phyloP scores from a whole-genome alignment of 2,888 invertebrate genomes.

The Arrhopalites spinosus region DNA sequence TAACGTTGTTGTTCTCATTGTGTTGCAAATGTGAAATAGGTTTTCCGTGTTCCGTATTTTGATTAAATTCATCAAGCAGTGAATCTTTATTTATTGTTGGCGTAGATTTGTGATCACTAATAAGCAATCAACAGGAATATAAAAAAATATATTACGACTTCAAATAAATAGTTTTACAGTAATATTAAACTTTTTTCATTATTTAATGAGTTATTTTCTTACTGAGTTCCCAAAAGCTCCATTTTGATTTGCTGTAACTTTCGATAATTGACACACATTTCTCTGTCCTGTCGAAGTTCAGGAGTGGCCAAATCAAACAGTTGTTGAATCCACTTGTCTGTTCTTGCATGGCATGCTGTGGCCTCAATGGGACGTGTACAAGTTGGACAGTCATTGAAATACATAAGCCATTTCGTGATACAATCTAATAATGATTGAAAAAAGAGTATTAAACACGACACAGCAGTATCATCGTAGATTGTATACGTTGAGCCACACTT shows the following conservation, averaged over 20 bases:
- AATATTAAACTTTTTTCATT: not conserved
- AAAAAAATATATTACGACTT: too few species aligned
- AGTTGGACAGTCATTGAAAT: slow-evolving; percentile 24
- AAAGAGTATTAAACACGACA: too few species aligned
- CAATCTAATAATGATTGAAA: not conserved
- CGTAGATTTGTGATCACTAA: too few species aligned
- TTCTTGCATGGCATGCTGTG: not conserved
- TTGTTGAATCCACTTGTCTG: slow-evolving; percentile 31
- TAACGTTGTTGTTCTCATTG: too few species aligned
- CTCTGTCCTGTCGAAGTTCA: slow-evolving; percentile 22
- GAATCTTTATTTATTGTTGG: too few species aligned
- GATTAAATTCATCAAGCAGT: too few species aligned
- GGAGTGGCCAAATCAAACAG: slow-evolving; percentile 25
- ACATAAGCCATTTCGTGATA: slow-evolving; percentile 29
- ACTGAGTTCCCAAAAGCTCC: slow-evolving; percentile 1
- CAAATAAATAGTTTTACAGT: too few species aligned
- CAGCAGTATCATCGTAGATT: too few species aligned
- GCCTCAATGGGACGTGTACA: not conserved
- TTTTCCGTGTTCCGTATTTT: too few species aligned
- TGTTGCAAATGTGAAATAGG: too few species aligned
- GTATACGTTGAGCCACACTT: too few species aligned
- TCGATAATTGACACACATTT: slow-evolving; percentile 35
- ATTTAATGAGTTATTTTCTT: not conserved
- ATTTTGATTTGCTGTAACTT: slow-evolving; percentile 31
- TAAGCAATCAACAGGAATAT: too few species aligned